Evolutionary conservation across 2,888 invertebrate species (phyloP).

Genomic region (Chymomyza amoena): DNA sequence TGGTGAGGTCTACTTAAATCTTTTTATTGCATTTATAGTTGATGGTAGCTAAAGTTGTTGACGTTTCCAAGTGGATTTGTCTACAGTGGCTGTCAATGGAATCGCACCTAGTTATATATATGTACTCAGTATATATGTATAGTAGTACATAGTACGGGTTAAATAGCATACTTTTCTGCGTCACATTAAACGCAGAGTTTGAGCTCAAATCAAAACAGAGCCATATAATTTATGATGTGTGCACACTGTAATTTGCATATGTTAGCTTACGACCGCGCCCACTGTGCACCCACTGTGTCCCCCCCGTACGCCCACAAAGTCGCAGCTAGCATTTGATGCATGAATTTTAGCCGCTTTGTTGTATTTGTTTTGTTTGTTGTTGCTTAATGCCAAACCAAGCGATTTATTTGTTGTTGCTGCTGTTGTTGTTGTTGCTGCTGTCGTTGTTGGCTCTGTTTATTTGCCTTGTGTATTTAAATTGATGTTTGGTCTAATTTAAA

Average conservation of each 20-base stretch:
- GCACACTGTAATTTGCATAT: neutral
- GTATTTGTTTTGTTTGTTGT: conserved; percentile 16
- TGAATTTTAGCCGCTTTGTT: conserved; percentile 1
- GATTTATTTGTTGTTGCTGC: conserved; percentile 1
- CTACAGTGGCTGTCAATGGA: neutral
- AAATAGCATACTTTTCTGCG: neutral
- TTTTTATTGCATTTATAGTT: neutral
- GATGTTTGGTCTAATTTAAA: conserved; percentile 26
- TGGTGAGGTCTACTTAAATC: neutral
- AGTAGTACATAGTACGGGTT: no score
- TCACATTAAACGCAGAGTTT: neutral
- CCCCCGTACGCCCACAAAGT: neutral
- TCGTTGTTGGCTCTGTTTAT: conserved; percentile 14
- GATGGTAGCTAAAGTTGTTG: conserved; percentile 15
- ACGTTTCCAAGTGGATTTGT: conserved; percentile 28
- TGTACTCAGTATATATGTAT: no score
- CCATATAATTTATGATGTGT: neutral
- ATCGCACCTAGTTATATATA: neutral
- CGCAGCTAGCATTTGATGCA: neutral
- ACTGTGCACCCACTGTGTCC: neutral
- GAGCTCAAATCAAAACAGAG: neutral
- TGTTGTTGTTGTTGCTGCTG: neutral
- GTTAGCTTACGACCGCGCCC: neutral
- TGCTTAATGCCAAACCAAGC: neutral
- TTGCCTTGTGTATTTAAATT: conserved; percentile 35